Base-by-base conservation (phyloP, 1,140 invertebrate species). In the Hylaeus volcanicus region DNA sequence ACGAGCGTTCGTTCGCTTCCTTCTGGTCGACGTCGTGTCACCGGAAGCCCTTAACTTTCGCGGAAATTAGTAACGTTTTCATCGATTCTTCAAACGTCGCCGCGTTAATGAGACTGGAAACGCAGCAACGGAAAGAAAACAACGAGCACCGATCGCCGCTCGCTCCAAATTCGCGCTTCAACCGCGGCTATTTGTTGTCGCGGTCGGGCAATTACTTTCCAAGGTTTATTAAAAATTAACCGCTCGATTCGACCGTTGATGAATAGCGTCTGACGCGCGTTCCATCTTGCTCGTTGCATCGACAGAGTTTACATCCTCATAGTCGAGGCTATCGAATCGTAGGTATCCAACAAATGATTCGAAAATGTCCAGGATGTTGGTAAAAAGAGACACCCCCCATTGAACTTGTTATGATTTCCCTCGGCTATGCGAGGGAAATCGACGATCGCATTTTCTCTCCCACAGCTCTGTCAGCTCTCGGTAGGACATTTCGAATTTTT, bases 51-150 rank as follows among this genome's bases (percentile, higher is more conserved):
- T 74, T 63, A 48, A 69, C 79, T 80, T 69, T 75, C 12, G 55
- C 72, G 73, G 73, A 80, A 66, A 80, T 80, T 80, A 80, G 75
- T 80, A 80, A 80, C 73, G 73, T 80, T 74, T 80, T 68, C 68
- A 80, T 80, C 79, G 63, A 74, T 74, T 68, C 72, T 45, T 63
- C 39, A 69, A 75, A 75, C 72, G 71, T 68, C 64, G 37, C 48
- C 12, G n/a, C 64, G 56, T 9, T 45, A 43, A 75, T 48, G 12
- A 37, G 1, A 64, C n/a, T 14, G 51, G 71, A 51, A 51, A 66
- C 39, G 12, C 4, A 66, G 14, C 3, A 2, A 4, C 2, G 9
- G 37, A 14, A 15, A 12, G 39, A 39, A 9, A 14, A 53, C 0
- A 39, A 53, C n/a, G 45, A 45, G 37, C 26, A 26, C 26, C 26